Percentiles rank a stretch among this genome's conserved stretches.
phyloP scores from a whole-genome alignment of 1,140 invertebrate genomes.

The Pararge aegeria region DNA sequence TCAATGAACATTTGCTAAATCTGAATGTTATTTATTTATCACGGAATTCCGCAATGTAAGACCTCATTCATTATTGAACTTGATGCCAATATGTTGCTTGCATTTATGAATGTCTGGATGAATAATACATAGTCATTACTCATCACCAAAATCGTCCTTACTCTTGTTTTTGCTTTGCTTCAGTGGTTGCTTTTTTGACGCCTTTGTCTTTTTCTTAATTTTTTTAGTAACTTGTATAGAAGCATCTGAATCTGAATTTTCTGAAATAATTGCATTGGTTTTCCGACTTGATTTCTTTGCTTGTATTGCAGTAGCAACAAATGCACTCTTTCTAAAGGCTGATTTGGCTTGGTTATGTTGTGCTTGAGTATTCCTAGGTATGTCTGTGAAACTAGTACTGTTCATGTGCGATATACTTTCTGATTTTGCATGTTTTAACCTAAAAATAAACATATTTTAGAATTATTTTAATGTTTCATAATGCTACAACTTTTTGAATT shows the following conservation, averaged over 20 bases:
- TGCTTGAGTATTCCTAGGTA: conserved; percentile 57
- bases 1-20: too few relatives aligned
- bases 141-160: too few relatives aligned
- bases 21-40: too few relatives aligned
- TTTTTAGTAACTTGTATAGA: conserved; percentile 68
- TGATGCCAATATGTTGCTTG: too few relatives aligned
- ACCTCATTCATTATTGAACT: too few relatives aligned
- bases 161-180: conserved; percentile 36
- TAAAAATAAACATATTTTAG: conserved; percentile 39
- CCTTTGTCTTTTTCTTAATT: conserved; percentile 77
- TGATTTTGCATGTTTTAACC: conserved; percentile 62
- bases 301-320: conserved; percentile 80
- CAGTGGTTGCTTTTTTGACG: conserved; percentile 49
- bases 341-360: conserved; percentile 64
- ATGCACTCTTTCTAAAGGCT: conserved; percentile 81
- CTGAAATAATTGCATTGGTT: conserved; percentile 54
- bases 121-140: neutral
- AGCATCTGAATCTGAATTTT: conserved; percentile 80
- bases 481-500: too few relatives aligned
- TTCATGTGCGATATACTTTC: conserved; percentile 53
- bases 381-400: conserved; percentile 71
- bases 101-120: too few relatives aligned
- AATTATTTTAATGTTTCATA: neutral
- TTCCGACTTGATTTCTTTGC: conserved; percentile 59
- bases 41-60: too few relatives aligned